Evolutionary conservation across 2,888 invertebrate species (phyloP).

Genomic region (Neocrepidodera transversa): DNA sequence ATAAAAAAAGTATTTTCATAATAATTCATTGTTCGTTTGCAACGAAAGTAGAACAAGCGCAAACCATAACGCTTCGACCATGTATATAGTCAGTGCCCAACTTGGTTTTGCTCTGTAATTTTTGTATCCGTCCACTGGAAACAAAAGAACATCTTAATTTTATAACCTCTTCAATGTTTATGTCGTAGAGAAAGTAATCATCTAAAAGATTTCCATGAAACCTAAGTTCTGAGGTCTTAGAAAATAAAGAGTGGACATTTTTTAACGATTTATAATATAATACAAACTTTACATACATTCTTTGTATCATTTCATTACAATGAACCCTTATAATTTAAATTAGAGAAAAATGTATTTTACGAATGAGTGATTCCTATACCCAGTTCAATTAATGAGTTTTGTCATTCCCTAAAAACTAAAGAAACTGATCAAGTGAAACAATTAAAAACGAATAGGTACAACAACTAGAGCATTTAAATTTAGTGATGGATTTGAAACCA

Average conservation of each 20-base stretch:
- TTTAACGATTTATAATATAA: too few species aligned
- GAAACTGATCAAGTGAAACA: constrained; percentile 19
- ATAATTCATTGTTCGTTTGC: constrained; percentile 25
- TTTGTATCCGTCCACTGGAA: constrained; percentile 9
- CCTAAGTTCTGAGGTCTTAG: too few species aligned
- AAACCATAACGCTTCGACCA: constrained; percentile 1
- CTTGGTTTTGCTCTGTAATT: constrained; percentile 7
- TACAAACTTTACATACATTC: too few species aligned
- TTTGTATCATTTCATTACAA: too few species aligned
- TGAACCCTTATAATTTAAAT: too few species aligned
- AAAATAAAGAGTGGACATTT: too few species aligned
- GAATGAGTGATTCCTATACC: background rate
- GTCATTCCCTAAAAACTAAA: constrained; percentile 20
- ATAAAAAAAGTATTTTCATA: constrained; percentile 14
- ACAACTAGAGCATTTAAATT: constrained; percentile 19
- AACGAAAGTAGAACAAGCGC: constrained; percentile 27
- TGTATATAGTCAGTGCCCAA: background rate
- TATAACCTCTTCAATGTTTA: too few species aligned
- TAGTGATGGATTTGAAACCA: background rate
- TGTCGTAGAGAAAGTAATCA: too few species aligned
- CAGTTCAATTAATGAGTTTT: background rate
- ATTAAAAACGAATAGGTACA: constrained; percentile 11
- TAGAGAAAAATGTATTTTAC: too few species aligned
- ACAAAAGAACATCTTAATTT: constrained; percentile 2
- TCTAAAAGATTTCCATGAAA: too few species aligned